These are phyloP conservation scores for Aphis craccivora DNA, from an alignment of 1,140 invertebrate species.

Conservation along the genomic window DNA sequence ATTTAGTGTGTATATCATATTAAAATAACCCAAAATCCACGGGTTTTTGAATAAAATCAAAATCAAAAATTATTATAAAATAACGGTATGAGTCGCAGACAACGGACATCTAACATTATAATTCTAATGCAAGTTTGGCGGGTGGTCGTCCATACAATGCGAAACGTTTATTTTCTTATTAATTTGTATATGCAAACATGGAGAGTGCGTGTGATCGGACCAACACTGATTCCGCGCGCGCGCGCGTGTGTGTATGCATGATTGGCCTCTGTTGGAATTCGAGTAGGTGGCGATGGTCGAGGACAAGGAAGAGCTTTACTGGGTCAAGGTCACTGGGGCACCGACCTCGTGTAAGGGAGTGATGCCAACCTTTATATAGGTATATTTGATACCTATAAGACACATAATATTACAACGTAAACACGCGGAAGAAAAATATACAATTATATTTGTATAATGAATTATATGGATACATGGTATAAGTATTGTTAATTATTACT, in stretches of 20 bases:
- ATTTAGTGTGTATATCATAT: background rate
- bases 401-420: background rate
- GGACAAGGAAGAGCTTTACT: background rate
- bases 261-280: slow-evolving; percentile 17
- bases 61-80: background rate
- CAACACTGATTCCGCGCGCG: background rate
- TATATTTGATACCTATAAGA: background rate
- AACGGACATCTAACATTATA: background rate
- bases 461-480: background rate
- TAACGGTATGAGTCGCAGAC: background rate
- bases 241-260: background rate
- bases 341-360: background rate
- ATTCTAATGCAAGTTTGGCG: background rate
- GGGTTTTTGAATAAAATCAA: background rate
- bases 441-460: background rate
- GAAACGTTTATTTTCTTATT: background rate
- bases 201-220: background rate
- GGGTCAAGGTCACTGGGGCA: slow-evolving; percentile 47
- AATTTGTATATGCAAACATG: background rate
- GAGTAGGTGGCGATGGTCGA: background rate
- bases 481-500: background rate
- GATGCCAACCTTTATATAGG: background rate
- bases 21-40: too few relatives aligned
- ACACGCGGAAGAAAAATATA: background rate
- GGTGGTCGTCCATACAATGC: background rate